Evolutionary conservation across 2,888 invertebrate species (phyloP), one percentile per base, ranked within the genome.

Genomic region (Caenorhabditis auriculariae): DNA sequence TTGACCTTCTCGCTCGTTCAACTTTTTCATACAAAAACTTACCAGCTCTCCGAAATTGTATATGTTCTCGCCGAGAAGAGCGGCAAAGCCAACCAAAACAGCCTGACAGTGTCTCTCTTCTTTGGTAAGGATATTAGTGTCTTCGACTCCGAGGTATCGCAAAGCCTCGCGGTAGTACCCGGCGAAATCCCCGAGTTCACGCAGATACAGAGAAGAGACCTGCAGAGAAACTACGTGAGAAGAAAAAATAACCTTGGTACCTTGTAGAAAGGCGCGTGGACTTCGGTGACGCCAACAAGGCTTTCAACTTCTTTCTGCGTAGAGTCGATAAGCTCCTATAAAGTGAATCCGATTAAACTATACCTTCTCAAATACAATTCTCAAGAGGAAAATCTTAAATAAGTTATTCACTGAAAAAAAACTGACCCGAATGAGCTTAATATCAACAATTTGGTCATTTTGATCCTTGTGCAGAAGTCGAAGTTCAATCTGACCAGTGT

Each of bases 1-100:
- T n/a, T n/a, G n/a, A n/a, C n/a, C n/a, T n/a, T n/a, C n/a, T n/a
- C n/a, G n/a, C n/a, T n/a, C n/a, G n/a, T n/a, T n/a, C n/a, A n/a
- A n/a, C n/a, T n/a, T n/a, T n/a, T n/a, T n/a, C n/a, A n/a, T n/a
- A n/a, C n/a, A 5, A 9, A 43, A 27, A 43, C 56, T 9, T 75
- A 89, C 89, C 83, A 99, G 85, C 83, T 98, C 98, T 0, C 94
- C 96, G 73, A 98, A 88, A 82, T 98, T 98, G 83, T 95, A 98
- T 21, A 99, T 91, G 23, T 90, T 91, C 76, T 93, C 91, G 0
- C 94, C 96, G 1, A 96, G 85, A 24, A 98, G 87, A 0, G 94
- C 96, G 0, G 98, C 96, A 6, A 98, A 84, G 0, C 93, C 91
- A 4, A 99, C 86, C 74, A 93, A 88, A 81, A 92, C 91, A 0